Percentiles rank a stretch among this genome's conserved stretches.
Evolutionary conservation across 2,888 invertebrate species (phyloP).

Genomic region (Scaptomyza parva): DNA sequence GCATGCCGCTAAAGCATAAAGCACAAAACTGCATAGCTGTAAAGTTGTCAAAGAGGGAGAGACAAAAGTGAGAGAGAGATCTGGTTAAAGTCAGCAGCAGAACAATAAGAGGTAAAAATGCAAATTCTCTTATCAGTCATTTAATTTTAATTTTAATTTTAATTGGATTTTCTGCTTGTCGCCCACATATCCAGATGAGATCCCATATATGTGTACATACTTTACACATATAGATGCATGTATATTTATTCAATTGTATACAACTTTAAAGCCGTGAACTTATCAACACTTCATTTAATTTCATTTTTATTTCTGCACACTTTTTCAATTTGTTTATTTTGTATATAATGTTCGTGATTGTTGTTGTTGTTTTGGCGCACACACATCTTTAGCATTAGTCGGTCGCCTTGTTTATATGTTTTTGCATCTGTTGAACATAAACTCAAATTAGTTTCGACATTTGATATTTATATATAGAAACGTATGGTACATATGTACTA

Average conservation of each 20-base stretch:
- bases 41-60: conserved; percentile 38
- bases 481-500: neutral
- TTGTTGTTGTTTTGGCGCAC: conserved; percentile 20
- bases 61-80: conserved; percentile 17
- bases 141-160: conserved; percentile 32
- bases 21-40: conserved; percentile 49
- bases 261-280: conserved; percentile 52
- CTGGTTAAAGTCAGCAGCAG: conserved; percentile 11
- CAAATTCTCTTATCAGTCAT: conserved; percentile 22
- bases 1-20: conserved; percentile 38
- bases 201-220: conserved; percentile 1
- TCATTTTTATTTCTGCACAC: conserved; percentile 67
- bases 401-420: conserved; percentile 1
- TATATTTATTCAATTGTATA: neutral
- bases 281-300: conserved; percentile 72
- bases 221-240: neutral
- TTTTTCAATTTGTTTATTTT: conserved; percentile 69
- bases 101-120: conserved; percentile 20
- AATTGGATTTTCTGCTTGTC: conserved; percentile 17
- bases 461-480: conserved; percentile 18
- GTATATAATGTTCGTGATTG: conserved; percentile 46
- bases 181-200: conserved; percentile 18
- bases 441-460: conserved; percentile 34
- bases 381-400: conserved; percentile 30
- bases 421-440: conserved; percentile 52